phyloP scores from a whole-genome alignment of 2,113 vertebrate species.

The Lagopus muta region DNA sequence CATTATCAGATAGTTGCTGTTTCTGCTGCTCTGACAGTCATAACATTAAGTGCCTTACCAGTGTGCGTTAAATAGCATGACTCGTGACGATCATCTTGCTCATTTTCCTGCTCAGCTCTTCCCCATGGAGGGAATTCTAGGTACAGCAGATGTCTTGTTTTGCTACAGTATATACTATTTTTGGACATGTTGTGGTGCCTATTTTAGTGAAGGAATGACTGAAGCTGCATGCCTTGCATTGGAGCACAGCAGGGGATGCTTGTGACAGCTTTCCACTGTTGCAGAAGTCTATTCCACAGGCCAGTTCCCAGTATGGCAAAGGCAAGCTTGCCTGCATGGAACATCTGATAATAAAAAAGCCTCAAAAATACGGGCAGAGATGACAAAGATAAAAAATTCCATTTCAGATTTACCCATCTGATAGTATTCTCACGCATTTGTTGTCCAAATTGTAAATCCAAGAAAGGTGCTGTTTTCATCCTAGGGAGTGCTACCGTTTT shows the following conservation, averaged over 20 bases:
- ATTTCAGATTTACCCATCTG: neutral
- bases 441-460: neutral
- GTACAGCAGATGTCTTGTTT: neutral
- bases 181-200: neutral
- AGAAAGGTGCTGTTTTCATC: neutral
- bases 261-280: neutral
- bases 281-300: neutral
- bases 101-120: neutral
- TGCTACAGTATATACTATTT: neutral
- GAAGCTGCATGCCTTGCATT: neutral
- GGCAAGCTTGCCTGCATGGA: neutral
- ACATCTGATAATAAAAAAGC: neutral
- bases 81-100: neutral
- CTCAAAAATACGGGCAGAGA: neutral
- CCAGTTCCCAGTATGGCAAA: neutral
- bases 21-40: neutral
- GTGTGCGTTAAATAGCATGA: neutral
- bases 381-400: neutral
- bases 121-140: neutral
- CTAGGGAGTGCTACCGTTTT: neutral
- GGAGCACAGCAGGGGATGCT: neutral
- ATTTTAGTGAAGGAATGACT: neutral
- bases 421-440: neutral
- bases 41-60: slow-evolving; percentile 14
- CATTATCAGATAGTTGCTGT: neutral